Evolutionary conservation across 2,797 vertebrate species (phyloP), one percentile per base, ranked within the genome.

Genomic region (Dipus sagitta): DNA sequence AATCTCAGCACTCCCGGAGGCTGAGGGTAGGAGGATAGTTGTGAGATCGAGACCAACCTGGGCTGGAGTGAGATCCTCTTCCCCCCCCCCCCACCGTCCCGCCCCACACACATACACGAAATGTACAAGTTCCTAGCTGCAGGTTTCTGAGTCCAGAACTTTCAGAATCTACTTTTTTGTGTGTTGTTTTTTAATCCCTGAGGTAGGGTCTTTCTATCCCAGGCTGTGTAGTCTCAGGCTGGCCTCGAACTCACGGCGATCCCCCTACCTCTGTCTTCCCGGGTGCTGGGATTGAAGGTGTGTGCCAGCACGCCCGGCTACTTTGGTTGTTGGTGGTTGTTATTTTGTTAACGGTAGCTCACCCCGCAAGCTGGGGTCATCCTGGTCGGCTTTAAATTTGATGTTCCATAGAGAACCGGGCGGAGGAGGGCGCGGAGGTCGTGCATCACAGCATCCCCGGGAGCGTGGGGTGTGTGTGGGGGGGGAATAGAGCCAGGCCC

Each of bases 281-380:
- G 47, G 10, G 47, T 47, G 47, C 47, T 42, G 42, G 42, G 42
- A 42, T 42, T 42, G 4, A 42, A 42, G 42, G 8, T 42, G 42
- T 42, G 42, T 8, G 47, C 10, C 47, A 47, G 47, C 47, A 47
- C 47, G 47, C 47, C 62, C 6, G 21, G n/a, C 26, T 68, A 23
- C 60, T 97, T 94, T 74, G 38, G 34, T 72, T 71, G 34, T 21
- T 13, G 15, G 47, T 81, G 28, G 20, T 62, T 20, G 17, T 79
- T 60, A 32, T 78, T 78, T n/a, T 1, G 52, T 21, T 71, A 87
- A 17, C 96, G 90, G 96, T 72, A 90, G 95, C 86, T 92, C 79
- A 13, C 62, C 24, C 76, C 15, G 89, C 65, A 13, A 60, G 6
- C 6, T 47, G 30, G 93, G 52, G 74, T n/a, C 52, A 1, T 60